Percentiles rank a stretch among this genome's conserved stretches.
Conservation (phyloP, 2,888 invertebrate species). For the Thalpophila matura region DNA sequence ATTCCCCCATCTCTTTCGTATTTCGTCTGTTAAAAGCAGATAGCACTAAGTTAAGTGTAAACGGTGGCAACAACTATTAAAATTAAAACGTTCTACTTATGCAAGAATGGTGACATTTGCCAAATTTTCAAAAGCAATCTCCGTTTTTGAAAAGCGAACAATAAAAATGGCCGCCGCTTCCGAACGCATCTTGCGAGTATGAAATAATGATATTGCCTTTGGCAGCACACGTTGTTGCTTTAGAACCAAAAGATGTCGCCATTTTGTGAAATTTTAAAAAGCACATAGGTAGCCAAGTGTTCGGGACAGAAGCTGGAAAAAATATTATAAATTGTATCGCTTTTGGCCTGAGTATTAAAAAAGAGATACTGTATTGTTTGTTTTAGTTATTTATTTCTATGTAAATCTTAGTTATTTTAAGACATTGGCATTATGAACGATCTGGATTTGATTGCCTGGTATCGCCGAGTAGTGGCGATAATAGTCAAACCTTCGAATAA, state of each 20-base stretch:
- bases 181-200: slow-evolving; percentile 76
- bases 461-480: too few relatives aligned
- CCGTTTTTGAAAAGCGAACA: slow-evolving; percentile 73
- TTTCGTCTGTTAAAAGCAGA: background rate
- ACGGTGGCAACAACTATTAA: slow-evolving; percentile 33
- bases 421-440: too few relatives aligned
- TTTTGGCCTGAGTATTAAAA: slow-evolving; percentile 36
- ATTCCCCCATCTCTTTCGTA: too few relatives aligned
- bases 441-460: too few relatives aligned
- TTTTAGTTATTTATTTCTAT: background rate
- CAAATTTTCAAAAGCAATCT: slow-evolving; percentile 63
- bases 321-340: slow-evolving; percentile 50
- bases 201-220: slow-evolving; percentile 86
- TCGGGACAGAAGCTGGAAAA: slow-evolving; percentile 46
- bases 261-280: slow-evolving; percentile 70
- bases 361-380: background rate
- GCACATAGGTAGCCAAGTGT: slow-evolving; percentile 72
- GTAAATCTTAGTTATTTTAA: background rate
- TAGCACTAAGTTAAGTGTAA: background rate
- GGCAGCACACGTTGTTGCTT: slow-evolving; percentile 75
- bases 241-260: slow-evolving; percentile 64
- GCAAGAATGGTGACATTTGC: slow-evolving; percentile 52
- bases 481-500: too few relatives aligned
- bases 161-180: slow-evolving; percentile 78
- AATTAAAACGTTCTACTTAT: slow-evolving; percentile 52